Base-by-base conservation (phyloP, 1,140 invertebrate species). In the Drosophila nasuta region DNA sequence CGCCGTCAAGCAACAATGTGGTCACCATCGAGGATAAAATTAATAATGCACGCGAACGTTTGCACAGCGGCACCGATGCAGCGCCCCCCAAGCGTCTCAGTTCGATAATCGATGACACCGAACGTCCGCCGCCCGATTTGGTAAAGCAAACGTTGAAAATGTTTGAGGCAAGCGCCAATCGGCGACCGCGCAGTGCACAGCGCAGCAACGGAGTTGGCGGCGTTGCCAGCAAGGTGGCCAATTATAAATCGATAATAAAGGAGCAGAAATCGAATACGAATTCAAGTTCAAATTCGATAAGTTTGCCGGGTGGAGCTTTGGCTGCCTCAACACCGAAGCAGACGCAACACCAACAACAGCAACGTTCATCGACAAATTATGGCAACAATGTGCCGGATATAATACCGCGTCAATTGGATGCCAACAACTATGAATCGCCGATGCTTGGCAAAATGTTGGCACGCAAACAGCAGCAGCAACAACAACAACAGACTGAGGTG, bases 81-180 rank as follows among this genome's bases (percentile, higher is more conserved):
- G 75, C 80, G 33, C 93, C 93, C 15, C 95, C 96, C 10, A 95
- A 95, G 72, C 93, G 95, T 15, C 93, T 96, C 17, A 93, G 94
- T 56, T 95, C 96, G 1, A 93, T 96, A n/a, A 93, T 96, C 62
- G 95, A 95, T 66, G 96, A 97, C 46, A 95, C 95, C 0, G 97
- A 97, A 75, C 94, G 97, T 15, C 97, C 97, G 1, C 96, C 96
- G 2, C 95, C 96, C 1, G 97, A 97, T 94, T 94, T 97, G 51
- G 97, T 98, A 43, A 97, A 96, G 82, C 96, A 96, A 49, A 96
- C 96, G 1, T 94, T 97, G 72, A 95, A 96, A 79, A 96, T 97
- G 82, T 98, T 98, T 92, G 97, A 98, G 91, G 94, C 94, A 30
- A 94, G 95, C 4, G 94, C 95, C n/a, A 93, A 94, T 79, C 92